Percentiles rank a stretch among this genome's conserved stretches.
These are phyloP conservation scores for Dynastes hyllus DNA, from an alignment of 2,888 invertebrate genomes.

Conservation along the genomic window DNA sequence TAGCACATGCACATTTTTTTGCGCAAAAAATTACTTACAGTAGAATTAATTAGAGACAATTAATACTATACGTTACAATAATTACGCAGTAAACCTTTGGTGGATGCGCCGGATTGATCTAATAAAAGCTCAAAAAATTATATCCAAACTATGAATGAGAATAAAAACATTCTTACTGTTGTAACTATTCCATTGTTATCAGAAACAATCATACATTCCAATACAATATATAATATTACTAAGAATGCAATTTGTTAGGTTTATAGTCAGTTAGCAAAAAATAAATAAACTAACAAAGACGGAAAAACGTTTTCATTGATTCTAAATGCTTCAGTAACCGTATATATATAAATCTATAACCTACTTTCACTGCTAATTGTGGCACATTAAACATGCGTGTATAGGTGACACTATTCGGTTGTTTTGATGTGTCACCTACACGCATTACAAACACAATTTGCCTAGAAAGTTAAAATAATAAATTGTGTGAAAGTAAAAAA, in stretches of 20 bases:
- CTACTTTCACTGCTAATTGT: neutral
- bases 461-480: too few species aligned
- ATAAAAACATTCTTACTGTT: too few species aligned
- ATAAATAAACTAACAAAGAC: neutral
- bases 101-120: too few species aligned
- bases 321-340: neutral
- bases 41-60: neutral
- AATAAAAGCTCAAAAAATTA: too few species aligned
- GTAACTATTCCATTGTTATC: too few species aligned
- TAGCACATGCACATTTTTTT: neutral
- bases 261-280: neutral
- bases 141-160: too few species aligned
- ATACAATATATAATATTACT: too few species aligned
- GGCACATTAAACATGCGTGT: constrained; percentile 3
- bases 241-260: too few species aligned
- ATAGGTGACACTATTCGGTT: constrained; percentile 1
- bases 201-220: too few species aligned
- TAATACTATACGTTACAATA: too few species aligned
- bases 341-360: constrained; percentile 8
- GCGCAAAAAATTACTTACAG: neutral
- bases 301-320: constrained; percentile 3
- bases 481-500: too few species aligned
- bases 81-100: too few species aligned
- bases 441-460: neutral
- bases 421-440: neutral